Base-by-base conservation (phyloP, 2,888 invertebrate genomes). In the Drosophila mimetica region DNA sequence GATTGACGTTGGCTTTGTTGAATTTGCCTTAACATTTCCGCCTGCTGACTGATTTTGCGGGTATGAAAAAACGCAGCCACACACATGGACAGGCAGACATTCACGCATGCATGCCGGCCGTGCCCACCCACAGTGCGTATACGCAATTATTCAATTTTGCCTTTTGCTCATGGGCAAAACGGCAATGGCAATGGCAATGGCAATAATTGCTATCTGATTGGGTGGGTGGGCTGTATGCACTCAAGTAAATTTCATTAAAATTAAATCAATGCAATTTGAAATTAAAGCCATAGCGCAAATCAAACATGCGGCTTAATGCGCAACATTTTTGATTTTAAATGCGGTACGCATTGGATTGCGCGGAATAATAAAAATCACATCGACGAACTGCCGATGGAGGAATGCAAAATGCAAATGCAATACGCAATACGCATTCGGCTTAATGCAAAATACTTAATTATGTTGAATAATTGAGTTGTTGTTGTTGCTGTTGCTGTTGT, bases 391-490 rank as follows among this genome's bases (percentile, higher is more conserved):
- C 30, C 42, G 18, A 30, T 39, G 46, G 30, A 14, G 28, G 63
- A 14, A 39, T 25, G 48, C 57, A 41, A 8, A 52, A 64, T 48
- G 65, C 60, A 28, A 70, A 69, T 66, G 72, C 63, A 65, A 52
- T 67, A 72, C 79, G 63, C 69, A 69, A 69, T 59, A 71, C 72
- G 74, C 54, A 52, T 63, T 67, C 72, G 70, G 77, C 72, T 84
- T 84, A 82, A 81, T 85, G 85, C 85, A 81, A 89, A 89, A 88
- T 89, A 88, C 89, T 88, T 88, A 88, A 88, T 88, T 88, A 86
- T 88, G 85, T 88, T 89, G 79, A 85, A 89, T 88, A 88, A 88
- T 86, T 86, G 85, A 88, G 89, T 88, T 84, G 87, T 79, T 83
- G 77, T 79, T 79, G 67, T 46, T 61, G 59, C 20, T 41, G 32